Conservation (phyloP, 2,888 invertebrate species). For the Hemaris fuciformis region DNA sequence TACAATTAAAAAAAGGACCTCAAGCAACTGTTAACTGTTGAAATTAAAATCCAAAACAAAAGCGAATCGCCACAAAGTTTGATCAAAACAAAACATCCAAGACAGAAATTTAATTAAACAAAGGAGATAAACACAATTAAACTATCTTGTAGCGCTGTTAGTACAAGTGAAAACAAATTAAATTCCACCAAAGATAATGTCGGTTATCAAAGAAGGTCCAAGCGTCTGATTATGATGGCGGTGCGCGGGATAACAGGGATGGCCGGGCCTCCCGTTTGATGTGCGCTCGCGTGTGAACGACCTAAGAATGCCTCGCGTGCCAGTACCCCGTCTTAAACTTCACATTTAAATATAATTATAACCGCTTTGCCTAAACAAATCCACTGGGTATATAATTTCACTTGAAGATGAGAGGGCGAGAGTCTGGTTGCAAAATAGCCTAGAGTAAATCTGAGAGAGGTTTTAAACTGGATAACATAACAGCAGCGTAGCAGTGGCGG, state of each 20-base stretch:
- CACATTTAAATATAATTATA: slow-evolving; percentile 31
- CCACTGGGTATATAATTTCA: background rate
- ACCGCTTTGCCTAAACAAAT: slow-evolving; percentile 1
- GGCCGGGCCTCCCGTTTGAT: slow-evolving; percentile 57
- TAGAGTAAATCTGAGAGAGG: no score
- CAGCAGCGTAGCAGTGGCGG: no score
- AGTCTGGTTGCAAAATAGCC: no score
- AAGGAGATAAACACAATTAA: slow-evolving; percentile 5
- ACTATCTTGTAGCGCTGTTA: slow-evolving; percentile 18
- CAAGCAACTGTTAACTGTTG: background rate
- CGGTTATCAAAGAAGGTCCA: slow-evolving; percentile 76
- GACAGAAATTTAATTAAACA: slow-evolving; percentile 16
- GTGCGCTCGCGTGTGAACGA: slow-evolving; percentile 55
- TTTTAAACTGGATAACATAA: no score
- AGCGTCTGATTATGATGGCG: slow-evolving; percentile 70
- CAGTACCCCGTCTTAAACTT: slow-evolving; percentile 40
- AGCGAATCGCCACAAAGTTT: background rate
- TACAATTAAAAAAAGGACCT: no score
- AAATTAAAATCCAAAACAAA: background rate
- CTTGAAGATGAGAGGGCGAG: background rate
- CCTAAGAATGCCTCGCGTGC: slow-evolving; percentile 69
- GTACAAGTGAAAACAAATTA: slow-evolving; percentile 69
- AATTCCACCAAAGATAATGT: slow-evolving; percentile 71
- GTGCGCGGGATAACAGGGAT: slow-evolving; percentile 11
- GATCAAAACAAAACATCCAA: background rate